Evolutionary conservation across 2,113 vertebrate genomes (phyloP).

Genomic region (Apodemus sylvaticus): DNA sequence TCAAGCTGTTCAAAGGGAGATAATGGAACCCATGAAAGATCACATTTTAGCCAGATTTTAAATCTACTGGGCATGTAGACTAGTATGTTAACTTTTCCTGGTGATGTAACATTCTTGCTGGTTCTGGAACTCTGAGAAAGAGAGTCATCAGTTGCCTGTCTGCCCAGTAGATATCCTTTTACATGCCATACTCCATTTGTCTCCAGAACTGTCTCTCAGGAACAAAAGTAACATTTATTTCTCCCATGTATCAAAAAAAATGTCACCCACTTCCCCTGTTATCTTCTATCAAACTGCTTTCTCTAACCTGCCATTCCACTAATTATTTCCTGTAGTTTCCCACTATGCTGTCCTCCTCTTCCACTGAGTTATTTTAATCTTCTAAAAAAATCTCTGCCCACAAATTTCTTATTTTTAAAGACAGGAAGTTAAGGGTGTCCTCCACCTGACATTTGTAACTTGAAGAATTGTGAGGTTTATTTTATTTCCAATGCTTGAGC

Average conservation of each 20-base stretch:
- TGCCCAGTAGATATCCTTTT: not conserved
- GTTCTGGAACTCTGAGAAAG: not conserved
- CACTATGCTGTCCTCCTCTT: not conserved
- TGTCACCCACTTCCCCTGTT: not conserved
- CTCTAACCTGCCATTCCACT: not conserved
- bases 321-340: not conserved
- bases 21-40: not conserved
- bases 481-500: not conserved
- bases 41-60: not conserved
- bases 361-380: not conserved
- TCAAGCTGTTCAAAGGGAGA: not conserved
- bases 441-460: not conserved
- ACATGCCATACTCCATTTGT: not conserved
- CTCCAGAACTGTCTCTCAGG: not conserved
- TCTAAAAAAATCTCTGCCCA: not conserved
- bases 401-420: not conserved
- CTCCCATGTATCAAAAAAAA: not conserved
- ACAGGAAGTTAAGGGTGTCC: not conserved
- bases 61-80: not conserved
- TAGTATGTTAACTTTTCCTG: not conserved
- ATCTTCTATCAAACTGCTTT: not conserved
- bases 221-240: constrained; percentile 3
- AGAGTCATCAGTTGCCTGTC: not conserved
- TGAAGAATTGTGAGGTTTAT: not conserved
- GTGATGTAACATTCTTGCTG: not conserved